Evolutionary conservation across 1,140 invertebrate genomes (phyloP).

Genomic region (Atta texana): DNA sequence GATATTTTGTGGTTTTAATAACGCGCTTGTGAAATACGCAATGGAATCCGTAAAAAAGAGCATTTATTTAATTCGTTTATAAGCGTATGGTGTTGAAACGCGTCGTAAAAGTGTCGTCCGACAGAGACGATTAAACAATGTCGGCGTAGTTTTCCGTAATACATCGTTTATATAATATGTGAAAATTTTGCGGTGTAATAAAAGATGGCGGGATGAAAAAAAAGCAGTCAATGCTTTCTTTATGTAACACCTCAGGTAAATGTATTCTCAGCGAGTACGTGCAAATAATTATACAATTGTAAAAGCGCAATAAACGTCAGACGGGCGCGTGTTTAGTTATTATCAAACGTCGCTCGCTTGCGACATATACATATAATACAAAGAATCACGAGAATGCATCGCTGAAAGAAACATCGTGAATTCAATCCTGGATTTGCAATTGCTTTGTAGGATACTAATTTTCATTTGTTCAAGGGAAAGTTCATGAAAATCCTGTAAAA

Average conservation of each 20-base stretch:
- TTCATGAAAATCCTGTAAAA: not conserved
- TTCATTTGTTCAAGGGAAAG: not conserved
- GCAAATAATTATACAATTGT: conserved; percentile 19
- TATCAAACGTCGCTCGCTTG: conserved; percentile 6
- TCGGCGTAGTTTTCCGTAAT: conserved; percentile 35
- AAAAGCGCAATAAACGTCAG: conserved; percentile 1
- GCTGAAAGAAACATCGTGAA: not conserved
- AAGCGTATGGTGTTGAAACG: conserved; percentile 21
- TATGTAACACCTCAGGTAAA: not conserved
- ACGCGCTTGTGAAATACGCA: not conserved
- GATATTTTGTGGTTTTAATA: conserved; percentile 28
- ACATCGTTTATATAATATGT: conserved; percentile 16
- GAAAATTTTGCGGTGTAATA: not conserved
- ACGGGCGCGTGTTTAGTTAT: not conserved
- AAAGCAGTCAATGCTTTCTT: conserved; percentile 13
- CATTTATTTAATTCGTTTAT: conserved; percentile 29
- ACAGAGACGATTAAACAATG: conserved; percentile 33
- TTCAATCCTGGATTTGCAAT: conserved; percentile 6
- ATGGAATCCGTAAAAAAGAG: conserved; percentile 2
- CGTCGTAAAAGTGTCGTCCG: conserved; percentile 37
- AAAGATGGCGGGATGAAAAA: conserved; percentile 13
- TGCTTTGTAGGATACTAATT: conserved; percentile 1
- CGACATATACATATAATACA: not conserved
- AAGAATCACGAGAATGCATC: not conserved
- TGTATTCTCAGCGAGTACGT: not conserved